Evolutionary conservation across 1,140 invertebrate genomes (phyloP), one percentile per base, ranked within the genome.

Genomic region (Monomorium pharaonis): DNA sequence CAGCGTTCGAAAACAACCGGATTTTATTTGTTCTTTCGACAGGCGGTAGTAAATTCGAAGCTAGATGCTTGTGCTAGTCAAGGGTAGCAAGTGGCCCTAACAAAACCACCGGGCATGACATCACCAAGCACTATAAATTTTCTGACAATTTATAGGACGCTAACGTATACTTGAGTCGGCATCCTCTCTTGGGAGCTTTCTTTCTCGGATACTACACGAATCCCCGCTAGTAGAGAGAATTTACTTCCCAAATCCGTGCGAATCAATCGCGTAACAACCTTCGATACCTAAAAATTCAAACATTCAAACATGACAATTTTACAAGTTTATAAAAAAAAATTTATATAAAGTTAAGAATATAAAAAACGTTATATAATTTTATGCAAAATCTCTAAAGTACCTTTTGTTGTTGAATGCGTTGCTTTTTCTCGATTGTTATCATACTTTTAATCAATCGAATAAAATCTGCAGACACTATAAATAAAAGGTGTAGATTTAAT

Each of bases 71-170:
- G 42, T 58, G 33, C 37, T 12, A 42, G 30, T 81, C 49, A 37
- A 58, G 67, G 67, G 60, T 72, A 24, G 78, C 51, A 44, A 83
- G 67, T 42, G 78, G n/a, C 27, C 24, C 18, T 72, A 83, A 74
- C 78, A 74, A 67, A 83, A 74, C 51, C 67, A 83, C 24, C 51
- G 78, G n/a, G 51, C 67, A 60, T 83, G 78, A 83, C 78, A 74
- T 74, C 67, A 58, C 51, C 67, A 21, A 83, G 51, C 37, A 44
- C 78, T 72, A 83, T 83, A 83, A 83, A 83, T 83, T 83, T 58
- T 83, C 67, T 74, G 51, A 44, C 67, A 83, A 83, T 83, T 83
- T 74, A 72, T 58, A 33, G 54, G 47, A 70, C 49, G 44, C 65
- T 58, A 47, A 63, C 60, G 60, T 62, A 72, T 58, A 65, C 78